Base-by-base conservation (phyloP, 2,797 vertebrate genomes). In the Gymnothorax reevesii region DNA sequence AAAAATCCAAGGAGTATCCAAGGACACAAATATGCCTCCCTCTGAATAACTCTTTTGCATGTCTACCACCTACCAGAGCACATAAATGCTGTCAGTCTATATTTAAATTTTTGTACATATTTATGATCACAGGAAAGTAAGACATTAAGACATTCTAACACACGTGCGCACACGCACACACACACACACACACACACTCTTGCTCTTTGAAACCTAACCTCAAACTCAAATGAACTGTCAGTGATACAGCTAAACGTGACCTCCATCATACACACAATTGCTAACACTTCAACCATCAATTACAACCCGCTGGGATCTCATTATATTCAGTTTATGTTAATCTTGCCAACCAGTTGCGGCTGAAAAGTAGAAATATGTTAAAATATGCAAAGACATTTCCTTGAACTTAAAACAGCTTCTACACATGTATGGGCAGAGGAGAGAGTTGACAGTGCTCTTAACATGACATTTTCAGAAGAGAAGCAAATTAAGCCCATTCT, bases 241-340 rank as follows among this genome's bases (percentile, higher is more conserved):
- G 25, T 66, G 64, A 13, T 25, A n/a, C n/a, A 20, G 4, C 64
- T 66, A n/a, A 66, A 66, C 22, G 7, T 22, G n/a, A 66, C 62
- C 22, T 7, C 64, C n/a, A 25, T 15, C 2, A 52, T 6, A 17
- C 4, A 77, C 12, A 42, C 33, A 77, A 77, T 33, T 49, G 73
- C 33, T 77, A 17, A 77, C 10, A 42, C 33, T 49, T 17, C 25
- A 77, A 77, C 33, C 42, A 20, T 33, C 42, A 42, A 1, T 20
- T 62, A 25, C 60, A 54, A 25, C 79, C 85, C 64, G 79, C 52
- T 59, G 69, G 84, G 84, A 85, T 27, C 84, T 85, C 55, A 79
- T 85, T 85, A 85, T 20, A 27, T 85, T 57, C 20, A 77, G 25
- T 77, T 33, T 77, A 57, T 79, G 71, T 60, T 57, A 85, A 57